A percentile compares a stretch with the other conserved stretches of the same genome.
Evolutionary conservation across 2,888 invertebrate genomes (phyloP).

Genomic region (Agriopis marginaria): DNA sequence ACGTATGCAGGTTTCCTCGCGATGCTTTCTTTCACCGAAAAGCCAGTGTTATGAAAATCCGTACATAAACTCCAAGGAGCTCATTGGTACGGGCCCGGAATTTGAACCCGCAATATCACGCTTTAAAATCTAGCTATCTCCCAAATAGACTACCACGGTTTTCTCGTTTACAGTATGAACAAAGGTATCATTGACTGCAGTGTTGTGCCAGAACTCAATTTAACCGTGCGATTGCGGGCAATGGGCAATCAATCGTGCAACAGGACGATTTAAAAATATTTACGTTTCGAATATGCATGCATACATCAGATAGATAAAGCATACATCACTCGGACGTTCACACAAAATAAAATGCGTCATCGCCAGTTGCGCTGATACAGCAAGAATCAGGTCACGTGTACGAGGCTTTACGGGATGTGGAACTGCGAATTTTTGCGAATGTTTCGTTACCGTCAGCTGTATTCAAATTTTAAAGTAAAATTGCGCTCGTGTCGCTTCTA

Average conservation of each 20-base stretch:
- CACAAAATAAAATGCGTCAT: constrained; percentile 63
- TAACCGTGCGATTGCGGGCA: constrained; percentile 12
- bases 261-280: constrained; percentile 63
- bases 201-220: constrained; percentile 18
- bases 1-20: too few relatives aligned
- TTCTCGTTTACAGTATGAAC: not conserved
- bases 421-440: constrained; percentile 39
- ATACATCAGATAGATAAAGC: constrained; percentile 63
- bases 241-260: constrained; percentile 38
- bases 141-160: too few relatives aligned
- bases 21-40: too few relatives aligned
- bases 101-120: too few relatives aligned
- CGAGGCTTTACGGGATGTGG: constrained; percentile 45
- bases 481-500: constrained; percentile 23
- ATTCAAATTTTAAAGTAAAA: constrained; percentile 43
- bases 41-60: too few relatives aligned
- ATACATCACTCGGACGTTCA: constrained; percentile 47
- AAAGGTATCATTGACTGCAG: not conserved
- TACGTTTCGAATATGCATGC: constrained; percentile 51
- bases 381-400: constrained; percentile 50
- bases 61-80: too few relatives aligned
- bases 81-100: too few relatives aligned
- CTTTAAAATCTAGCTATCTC: too few relatives aligned
- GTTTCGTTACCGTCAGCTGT: constrained; percentile 42
- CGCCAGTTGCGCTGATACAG: constrained; percentile 51